These are phyloP conservation scores for Polypterus senegalus DNA, from an alignment of 2,113 vertebrate genomes.

Conservation along the genomic window DNA sequence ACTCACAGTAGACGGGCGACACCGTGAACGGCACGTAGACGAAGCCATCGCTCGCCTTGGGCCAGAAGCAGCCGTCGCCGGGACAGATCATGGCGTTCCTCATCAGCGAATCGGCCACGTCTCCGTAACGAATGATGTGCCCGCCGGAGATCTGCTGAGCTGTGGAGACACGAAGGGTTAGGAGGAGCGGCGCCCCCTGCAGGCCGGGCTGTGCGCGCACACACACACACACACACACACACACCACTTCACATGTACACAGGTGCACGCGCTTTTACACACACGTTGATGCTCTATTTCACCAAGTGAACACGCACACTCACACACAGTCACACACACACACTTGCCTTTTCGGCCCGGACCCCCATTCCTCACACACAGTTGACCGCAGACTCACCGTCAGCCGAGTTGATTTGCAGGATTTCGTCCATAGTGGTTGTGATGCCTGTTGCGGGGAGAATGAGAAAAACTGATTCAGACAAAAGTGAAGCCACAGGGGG, in stretches of 20 bases:
- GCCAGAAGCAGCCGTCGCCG: conserved; percentile 23
- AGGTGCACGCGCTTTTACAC: conserved; percentile 16
- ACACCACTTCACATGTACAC: no score
- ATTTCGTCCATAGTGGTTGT: no score
- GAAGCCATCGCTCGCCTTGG: conserved; percentile 22
- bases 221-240: conserved; percentile 21
- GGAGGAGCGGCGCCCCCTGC: conserved; percentile 16
- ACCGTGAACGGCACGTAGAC: conserved; percentile 23
- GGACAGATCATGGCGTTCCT: conserved; percentile 29
- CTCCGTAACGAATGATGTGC: conserved; percentile 15
- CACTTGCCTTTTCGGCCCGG: background rate
- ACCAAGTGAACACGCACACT: conserved; percentile 15
- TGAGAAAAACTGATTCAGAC: no score
- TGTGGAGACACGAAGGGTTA: background rate
- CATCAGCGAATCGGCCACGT: conserved; percentile 17
- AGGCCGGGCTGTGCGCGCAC: conserved; percentile 6
- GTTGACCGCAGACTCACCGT: no score
- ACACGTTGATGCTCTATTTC: conserved; percentile 16
- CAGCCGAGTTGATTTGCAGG: no score
- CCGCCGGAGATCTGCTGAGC: background rate
- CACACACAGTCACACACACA: background rate
- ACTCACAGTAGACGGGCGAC: conserved; percentile 22
- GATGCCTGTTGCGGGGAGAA: no score
- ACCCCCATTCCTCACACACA: background rate
- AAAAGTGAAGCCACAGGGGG: no score